Evolutionary conservation across 2,113 vertebrate genomes (phyloP), one percentile per base, ranked within the genome.

Genomic region (Odontesthes bonariensis): DNA sequence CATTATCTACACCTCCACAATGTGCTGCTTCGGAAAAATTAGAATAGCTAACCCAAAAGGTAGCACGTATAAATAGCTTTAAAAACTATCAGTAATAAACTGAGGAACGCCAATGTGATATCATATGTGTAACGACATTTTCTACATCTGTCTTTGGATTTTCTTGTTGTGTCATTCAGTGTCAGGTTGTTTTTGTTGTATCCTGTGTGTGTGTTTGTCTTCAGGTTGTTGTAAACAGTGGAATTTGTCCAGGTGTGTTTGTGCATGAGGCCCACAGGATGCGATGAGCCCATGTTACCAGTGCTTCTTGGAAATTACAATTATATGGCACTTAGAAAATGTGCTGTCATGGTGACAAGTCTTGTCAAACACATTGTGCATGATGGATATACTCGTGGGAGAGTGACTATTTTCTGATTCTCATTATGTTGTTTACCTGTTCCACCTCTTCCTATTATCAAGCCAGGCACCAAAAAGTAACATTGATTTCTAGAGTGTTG

Each of bases 261-360:
- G 59, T 56, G 65, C 52, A 63, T 69, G 58, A 42, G 22, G 33
- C 64, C 53, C 56, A 56, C 14, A 20, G 67, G 82, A 71, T 33
- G 62, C 38, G 62, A 67, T 69, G 23, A 82, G 62, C 31, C 69
- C 32, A 8, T 33, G 67, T 75, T 54, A 19, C 46, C 56, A 16
- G n/a, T 0, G 1, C 67, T 75, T 27, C 47, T 27, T 19, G 52
- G 57, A 84, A 83, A 75, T 82, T 60, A 75, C 77, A 81, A 49
- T 27, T 68, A 54, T 63, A 77, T 65, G 63, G 65, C 33, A 60
- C 42, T 40, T 77, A 82, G 73, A 75, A 61, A 82, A 81, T 73
- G 73, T 83, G 91, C 90, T 75, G 16, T 87, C 88, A 91, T 90
- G 90, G 90, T 77, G 85, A 92, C 84, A 57, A 56, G 49, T 87